Conservation (phyloP, 2,113 vertebrate genomes). For the Marmota flaviventris region DNA sequence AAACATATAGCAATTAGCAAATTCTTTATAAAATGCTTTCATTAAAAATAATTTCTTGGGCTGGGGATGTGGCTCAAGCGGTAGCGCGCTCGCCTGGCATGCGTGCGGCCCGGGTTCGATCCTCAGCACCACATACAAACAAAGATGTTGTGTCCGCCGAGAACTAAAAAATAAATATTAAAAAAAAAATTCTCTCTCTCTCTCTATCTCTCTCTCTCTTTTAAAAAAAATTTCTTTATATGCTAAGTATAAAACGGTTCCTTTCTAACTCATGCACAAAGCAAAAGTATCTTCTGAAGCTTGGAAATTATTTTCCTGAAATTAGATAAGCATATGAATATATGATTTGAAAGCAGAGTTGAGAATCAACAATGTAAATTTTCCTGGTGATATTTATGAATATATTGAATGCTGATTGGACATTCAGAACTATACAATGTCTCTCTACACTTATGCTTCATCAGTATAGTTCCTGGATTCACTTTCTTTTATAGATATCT, state of each 20-base stretch:
- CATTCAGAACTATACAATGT: neutral
- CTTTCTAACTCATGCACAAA: neutral
- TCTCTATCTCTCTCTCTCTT: too few relatives aligned
- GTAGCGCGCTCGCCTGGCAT: too few relatives aligned
- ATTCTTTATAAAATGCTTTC: neutral
- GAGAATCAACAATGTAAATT: slow-evolving; percentile 22
- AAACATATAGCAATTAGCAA: neutral
- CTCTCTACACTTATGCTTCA: neutral
- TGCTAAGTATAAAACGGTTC: neutral
- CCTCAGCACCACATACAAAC: too few relatives aligned
- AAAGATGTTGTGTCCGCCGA: too few relatives aligned
- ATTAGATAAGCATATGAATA: neutral
- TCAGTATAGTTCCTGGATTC: neutral
- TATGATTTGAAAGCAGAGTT: slow-evolving; percentile 45
- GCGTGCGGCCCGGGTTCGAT: too few relatives aligned
- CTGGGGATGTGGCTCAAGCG: too few relatives aligned
- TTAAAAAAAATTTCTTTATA: slow-evolving; percentile 22
- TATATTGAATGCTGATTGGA: neutral
- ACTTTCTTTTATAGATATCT: neutral
- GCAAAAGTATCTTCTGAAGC: neutral
- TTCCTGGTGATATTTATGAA: slow-evolving; percentile 28
- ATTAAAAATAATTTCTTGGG: neutral
- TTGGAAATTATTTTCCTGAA: slow-evolving; percentile 38
- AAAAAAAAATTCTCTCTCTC: too few relatives aligned
- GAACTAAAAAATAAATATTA: too few relatives aligned